These are phyloP conservation scores for Spea multiplicata DNA, from an alignment of 2,113 vertebrate genomes.

Conservation along the genomic window DNA sequence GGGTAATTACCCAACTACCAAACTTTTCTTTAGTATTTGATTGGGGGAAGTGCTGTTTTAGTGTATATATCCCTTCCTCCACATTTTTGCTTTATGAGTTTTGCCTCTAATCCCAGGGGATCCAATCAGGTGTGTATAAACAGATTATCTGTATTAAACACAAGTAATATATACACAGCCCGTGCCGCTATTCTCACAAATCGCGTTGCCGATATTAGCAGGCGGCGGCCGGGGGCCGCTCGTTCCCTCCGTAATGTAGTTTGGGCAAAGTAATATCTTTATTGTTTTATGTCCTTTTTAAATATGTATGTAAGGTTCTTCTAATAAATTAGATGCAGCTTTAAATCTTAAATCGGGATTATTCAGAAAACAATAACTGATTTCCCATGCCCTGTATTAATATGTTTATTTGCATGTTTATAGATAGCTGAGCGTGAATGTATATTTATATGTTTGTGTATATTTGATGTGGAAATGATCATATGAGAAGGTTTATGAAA, in stretches of 20 bases:
- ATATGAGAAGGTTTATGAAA: constrained; percentile 11
- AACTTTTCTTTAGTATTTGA: too few species aligned
- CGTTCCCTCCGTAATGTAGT: constrained; percentile 83
- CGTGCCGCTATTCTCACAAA: constrained; percentile 92
- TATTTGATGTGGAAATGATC: constrained; percentile 14
- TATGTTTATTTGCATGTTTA: constrained; percentile 97
- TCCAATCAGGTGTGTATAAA: constrained; percentile 97
- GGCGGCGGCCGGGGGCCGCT: constrained; percentile 85
- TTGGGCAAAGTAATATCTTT: constrained; percentile 92
- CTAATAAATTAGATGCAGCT: constrained; percentile 75
- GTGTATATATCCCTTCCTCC: constrained; percentile 39
- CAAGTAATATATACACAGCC: constrained; percentile 95
- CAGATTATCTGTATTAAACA: constrained; percentile 98
- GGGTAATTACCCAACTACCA: too few species aligned
- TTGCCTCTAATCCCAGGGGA: constrained; percentile 90
- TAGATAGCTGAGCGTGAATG: constrained; percentile 51
- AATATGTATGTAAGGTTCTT: constrained; percentile 81
- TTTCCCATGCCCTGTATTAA: constrained; percentile 83
- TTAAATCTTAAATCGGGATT: constrained; percentile 85
- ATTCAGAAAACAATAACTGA: constrained; percentile 86
- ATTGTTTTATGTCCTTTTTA: constrained; percentile 78
- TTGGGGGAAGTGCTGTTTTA: not conserved
- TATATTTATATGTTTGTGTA: constrained; percentile 30
- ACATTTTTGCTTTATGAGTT: constrained; percentile 72
- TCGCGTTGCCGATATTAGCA: constrained; percentile 98